Conservation (phyloP, 35 echinoderm and acorn worm genomes). For the Heliocidaris erythrogramma region DNA sequence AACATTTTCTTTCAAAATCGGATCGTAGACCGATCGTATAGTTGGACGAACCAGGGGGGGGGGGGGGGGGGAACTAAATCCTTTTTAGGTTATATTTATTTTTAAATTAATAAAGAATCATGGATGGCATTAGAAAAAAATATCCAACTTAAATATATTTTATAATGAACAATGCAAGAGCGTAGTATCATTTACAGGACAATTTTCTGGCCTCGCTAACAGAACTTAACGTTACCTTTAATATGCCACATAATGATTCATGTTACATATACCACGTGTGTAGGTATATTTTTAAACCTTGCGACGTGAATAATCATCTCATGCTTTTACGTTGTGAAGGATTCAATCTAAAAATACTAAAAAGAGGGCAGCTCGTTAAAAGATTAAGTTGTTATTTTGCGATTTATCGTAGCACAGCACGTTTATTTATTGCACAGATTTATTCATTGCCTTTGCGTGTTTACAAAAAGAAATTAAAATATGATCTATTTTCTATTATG, state of each 20-base stretch:
- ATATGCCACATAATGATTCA: not conserved
- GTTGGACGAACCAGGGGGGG: no score
- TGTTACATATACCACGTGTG: not conserved
- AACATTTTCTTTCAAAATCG: no score
- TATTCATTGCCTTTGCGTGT: no score
- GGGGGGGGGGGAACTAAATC: no score
- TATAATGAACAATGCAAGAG: not conserved
- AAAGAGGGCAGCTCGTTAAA: not conserved
- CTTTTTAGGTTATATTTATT: no score
- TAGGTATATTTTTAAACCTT: not conserved
- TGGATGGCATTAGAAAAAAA: not conserved
- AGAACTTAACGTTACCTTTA: not conserved
- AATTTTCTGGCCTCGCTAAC: not conserved
- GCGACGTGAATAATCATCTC: not conserved
- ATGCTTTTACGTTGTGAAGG: not conserved
- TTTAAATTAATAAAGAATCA: not conserved
- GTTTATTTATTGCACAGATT: not conserved
- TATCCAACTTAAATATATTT: not conserved
- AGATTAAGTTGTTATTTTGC: not conserved
- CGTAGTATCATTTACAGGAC: not conserved
- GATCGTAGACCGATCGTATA: no score
- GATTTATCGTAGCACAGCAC: not conserved
- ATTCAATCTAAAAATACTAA: not conserved
- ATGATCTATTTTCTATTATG: not conserved
- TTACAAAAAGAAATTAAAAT: not conserved